A percentile compares a stretch with the other conserved stretches of the same genome.
These are phyloP conservation scores for Pipa parva DNA, from an alignment of 2,113 vertebrate genomes.

Conservation along the genomic window DNA sequence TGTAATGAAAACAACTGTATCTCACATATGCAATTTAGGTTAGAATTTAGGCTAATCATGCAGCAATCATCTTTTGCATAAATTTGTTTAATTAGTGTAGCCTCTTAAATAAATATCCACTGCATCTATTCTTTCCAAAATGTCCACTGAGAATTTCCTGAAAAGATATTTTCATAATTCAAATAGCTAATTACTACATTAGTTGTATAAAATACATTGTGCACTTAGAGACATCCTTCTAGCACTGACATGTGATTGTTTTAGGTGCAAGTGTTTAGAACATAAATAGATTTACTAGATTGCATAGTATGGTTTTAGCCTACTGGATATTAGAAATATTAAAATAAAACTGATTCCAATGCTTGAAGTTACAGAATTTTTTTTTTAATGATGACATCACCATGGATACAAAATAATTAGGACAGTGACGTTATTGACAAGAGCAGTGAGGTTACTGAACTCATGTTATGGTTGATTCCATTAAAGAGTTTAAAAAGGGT, in stretches of 20 bases:
- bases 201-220: not conserved
- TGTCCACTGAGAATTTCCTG: slow-evolving; percentile 22
- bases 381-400: too few species aligned
- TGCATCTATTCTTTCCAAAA: slow-evolving; percentile 29
- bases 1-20: not conserved
- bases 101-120: slow-evolving; percentile 24
- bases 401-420: too few species aligned
- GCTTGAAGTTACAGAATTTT: too few species aligned
- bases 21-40: not conserved
- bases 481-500: too few species aligned
- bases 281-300: too few species aligned
- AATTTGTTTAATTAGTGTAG: slow-evolving; percentile 17
- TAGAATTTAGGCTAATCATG: not conserved
- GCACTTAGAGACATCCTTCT: not conserved
- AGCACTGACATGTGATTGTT: not conserved
- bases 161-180: slow-evolving; percentile 3
- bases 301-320: too few species aligned
- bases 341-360: too few species aligned
- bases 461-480: too few species aligned
- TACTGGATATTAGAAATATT: too few species aligned
- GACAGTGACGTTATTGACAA: too few species aligned
- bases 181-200: slow-evolving; percentile 2
- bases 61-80: slow-evolving; percentile 1
- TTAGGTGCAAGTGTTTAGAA: too few species aligned
- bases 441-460: too few species aligned